Evolutionary conservation across 2,797 vertebrate genomes (phyloP).

Genomic region (Epinephelus malabaricus): DNA sequence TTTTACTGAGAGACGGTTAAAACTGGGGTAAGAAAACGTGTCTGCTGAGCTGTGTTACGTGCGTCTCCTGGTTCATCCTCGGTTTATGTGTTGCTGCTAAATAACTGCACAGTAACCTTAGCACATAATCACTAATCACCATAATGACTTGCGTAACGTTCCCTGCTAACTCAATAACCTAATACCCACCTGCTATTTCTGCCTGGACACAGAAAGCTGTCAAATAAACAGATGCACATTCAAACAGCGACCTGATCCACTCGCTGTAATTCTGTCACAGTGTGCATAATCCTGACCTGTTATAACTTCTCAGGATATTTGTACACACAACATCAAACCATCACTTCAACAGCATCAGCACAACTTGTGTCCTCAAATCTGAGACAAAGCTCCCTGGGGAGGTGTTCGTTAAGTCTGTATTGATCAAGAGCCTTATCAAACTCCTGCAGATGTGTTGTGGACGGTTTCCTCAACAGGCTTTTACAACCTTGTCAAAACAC

Average conservation of each 20-base stretch:
- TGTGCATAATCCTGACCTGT: neutral
- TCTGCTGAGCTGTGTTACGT: slow-evolving; percentile 7
- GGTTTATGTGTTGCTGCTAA: slow-evolving; percentile 17
- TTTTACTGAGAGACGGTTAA: neutral
- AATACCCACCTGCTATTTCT: slow-evolving; percentile 14
- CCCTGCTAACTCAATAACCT: slow-evolving; percentile 21
- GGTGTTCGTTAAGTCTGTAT: slow-evolving; percentile 30
- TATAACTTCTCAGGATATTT: neutral
- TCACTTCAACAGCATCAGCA: slow-evolving; percentile 19
- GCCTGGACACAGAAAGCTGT: slow-evolving; percentile 11
- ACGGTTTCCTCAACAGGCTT: neutral
- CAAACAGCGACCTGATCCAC: neutral
- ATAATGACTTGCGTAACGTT: slow-evolving; percentile 31
- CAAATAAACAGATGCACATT: neutral
- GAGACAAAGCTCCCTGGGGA: slow-evolving; percentile 14
- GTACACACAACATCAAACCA: neutral
- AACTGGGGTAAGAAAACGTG: neutral
- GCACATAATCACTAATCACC: slow-evolving; percentile 11
- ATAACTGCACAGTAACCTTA: slow-evolving; percentile 17
- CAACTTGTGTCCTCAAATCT: slow-evolving; percentile 4
- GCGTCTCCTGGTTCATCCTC: slow-evolving; percentile 10
- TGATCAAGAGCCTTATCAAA: slow-evolving; percentile 58
- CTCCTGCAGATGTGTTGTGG: slow-evolving; percentile 28
- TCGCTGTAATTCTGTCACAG: neutral
- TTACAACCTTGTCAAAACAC: slow-evolving; percentile 3